A percentile compares a stretch with the other conserved stretches of the same genome.
Evolutionary conservation across 2,113 vertebrate genomes (phyloP).

Genomic region (Balaeniceps rex): DNA sequence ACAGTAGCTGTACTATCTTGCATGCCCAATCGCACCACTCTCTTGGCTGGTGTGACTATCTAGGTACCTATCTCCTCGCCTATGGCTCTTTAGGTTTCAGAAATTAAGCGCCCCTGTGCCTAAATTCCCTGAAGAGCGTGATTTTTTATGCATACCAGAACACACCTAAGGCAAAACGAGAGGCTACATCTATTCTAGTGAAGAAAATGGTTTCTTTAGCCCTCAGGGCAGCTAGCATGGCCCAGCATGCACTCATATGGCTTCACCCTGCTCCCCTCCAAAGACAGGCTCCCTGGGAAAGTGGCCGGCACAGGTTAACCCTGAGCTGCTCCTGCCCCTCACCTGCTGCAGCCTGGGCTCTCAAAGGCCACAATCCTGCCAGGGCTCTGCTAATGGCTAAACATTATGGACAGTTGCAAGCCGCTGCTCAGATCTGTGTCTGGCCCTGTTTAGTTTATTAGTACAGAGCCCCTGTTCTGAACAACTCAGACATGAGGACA

Average conservation of each 20-base stretch:
- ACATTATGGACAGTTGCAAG: background rate
- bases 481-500: background rate
- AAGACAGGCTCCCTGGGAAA: background rate
- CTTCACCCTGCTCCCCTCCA: fast-evolving
- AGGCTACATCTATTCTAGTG: background rate
- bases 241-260: fast-evolving
- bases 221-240: background rate
- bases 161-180: background rate
- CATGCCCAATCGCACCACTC: background rate
- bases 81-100: background rate
- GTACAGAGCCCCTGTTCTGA: background rate
- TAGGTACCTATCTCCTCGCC: background rate
- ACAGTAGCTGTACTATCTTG: conserved; percentile 43
- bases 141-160: conserved; percentile 36
- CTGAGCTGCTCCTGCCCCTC: background rate
- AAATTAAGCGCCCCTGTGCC: background rate
- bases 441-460: background rate
- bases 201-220: background rate
- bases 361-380: background rate
- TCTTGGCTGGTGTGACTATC: conserved; percentile 23
- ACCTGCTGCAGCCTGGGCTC: background rate
- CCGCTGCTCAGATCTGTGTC: background rate
- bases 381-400: background rate
- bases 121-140: background rate
- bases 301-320: fast-evolving